Conservation (phyloP, 2,888 invertebrate species). For the Latrodectus hesperus region DNA sequence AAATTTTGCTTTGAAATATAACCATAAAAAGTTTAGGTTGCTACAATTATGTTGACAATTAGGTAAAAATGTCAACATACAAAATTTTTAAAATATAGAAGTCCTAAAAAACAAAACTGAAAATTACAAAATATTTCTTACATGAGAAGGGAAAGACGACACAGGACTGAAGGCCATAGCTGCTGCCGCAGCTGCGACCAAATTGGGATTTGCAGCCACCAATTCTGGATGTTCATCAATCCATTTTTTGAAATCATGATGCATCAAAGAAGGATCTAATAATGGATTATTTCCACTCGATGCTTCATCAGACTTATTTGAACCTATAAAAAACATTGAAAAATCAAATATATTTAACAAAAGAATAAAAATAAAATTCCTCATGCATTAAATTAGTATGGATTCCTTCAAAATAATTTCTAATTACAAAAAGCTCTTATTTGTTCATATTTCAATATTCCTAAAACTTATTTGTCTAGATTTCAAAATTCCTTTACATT, state of each 20-base stretch:
- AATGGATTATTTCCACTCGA: slow-evolving; percentile 51
- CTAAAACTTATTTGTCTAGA: too few species aligned
- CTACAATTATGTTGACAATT: too few species aligned
- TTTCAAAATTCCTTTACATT: too few species aligned
- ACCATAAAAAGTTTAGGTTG: too few species aligned
- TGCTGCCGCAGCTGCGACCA: slow-evolving; percentile 70
- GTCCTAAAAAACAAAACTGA: background rate
- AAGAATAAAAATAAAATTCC: background rate
- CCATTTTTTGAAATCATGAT: slow-evolving; percentile 72
- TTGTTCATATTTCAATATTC: too few species aligned
- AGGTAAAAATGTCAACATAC: too few species aligned
- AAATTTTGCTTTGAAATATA: too few species aligned
- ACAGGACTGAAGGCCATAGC: slow-evolving; percentile 67
- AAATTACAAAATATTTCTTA: slow-evolving; percentile 35
- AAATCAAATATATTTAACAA: background rate
- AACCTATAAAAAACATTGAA: slow-evolving; percentile 26
- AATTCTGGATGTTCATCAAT: slow-evolving; percentile 72
- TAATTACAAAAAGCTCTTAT: too few species aligned
- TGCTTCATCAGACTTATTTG: slow-evolving; percentile 48
- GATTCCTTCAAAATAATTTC: too few species aligned
- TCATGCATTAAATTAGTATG: background rate
- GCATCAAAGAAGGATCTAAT: slow-evolving; percentile 68
- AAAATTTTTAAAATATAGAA: too few species aligned
- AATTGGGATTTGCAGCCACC: slow-evolving; percentile 70
- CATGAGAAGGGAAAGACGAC: slow-evolving; percentile 69